These are phyloP conservation scores for Phocides pigmalion DNA, from an alignment of 1,140 invertebrate species.

Conservation along the genomic window DNA sequence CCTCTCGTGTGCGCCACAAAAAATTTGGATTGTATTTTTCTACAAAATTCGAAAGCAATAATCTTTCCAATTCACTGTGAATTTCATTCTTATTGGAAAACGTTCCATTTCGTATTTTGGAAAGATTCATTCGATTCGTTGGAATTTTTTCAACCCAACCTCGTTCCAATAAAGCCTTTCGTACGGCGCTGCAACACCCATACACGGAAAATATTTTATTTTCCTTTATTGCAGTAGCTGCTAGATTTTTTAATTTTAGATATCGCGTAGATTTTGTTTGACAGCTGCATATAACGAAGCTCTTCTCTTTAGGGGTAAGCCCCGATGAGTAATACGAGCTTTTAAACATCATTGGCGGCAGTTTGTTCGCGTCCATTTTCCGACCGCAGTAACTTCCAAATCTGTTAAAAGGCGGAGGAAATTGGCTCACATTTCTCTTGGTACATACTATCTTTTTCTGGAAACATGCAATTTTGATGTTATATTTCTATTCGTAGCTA, in stretches of 20 bases:
- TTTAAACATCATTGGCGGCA: conserved; percentile 37
- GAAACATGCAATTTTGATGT: background rate
- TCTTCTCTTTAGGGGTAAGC: conserved; percentile 66
- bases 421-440: conserved; percentile 47
- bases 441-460: conserved; percentile 46
- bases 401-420: conserved; percentile 53
- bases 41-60: conserved; percentile 85
- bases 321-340: conserved; percentile 44
- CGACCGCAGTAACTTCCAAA: conserved; percentile 38
- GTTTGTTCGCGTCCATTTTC: conserved; percentile 33
- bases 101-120: conserved; percentile 64
- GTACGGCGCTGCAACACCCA: conserved; percentile 74
- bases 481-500: background rate
- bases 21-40: conserved; percentile 84
- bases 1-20: conserved; percentile 83
- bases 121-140: conserved; percentile 59
- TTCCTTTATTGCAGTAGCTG: conserved; percentile 57
- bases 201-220: conserved; percentile 75
- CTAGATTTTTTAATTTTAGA: conserved; percentile 58
- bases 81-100: conserved; percentile 68
- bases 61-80: conserved; percentile 64
- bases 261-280: conserved; percentile 58
- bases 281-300: conserved; percentile 61
- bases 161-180: conserved; percentile 82
- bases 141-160: conserved; percentile 87